Evolutionary conservation across 1,140 invertebrate genomes (phyloP), one percentile per base, ranked within the genome.

Genomic region (Stratiolaelaps scimitus): DNA sequence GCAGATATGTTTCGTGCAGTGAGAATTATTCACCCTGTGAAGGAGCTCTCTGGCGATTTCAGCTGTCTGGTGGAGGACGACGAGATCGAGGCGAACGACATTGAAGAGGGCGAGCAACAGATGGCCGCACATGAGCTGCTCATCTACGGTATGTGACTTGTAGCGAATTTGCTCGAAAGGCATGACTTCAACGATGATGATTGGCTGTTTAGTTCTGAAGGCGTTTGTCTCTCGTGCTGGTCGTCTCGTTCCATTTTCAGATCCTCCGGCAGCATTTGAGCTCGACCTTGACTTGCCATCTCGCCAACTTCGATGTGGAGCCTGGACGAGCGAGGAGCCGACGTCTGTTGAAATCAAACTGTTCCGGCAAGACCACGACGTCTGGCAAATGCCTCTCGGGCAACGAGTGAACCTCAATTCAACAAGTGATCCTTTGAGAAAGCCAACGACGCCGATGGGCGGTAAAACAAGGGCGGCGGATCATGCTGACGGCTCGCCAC

Each of bases 31-130:
- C 53, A 26, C 2, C 53, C 53, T 13, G 53, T 60, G 26, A 60
- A 60, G 34, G 53, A 60, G 53, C 23, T 60, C 15, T 60, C 53
- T 29, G 53, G 53, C 6, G 26, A 60, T 5, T 60, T 60, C 53
- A 60, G 53, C 53, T 60, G 53, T 10, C 17, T 19, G 26, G 53
- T 60, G 26, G 34, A 29, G 6, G 23, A 26, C 23, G 53, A 60
- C 6, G 53, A 60, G 2, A 23, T 17, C 26, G 53, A 60, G 10
- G 53, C 17, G 6, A 34, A 23, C 15, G 13, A 60, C 2, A 23
- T 26, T 10, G 53, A 60, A 26, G 53, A 60, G 2, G 17, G 2
- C 13, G 26, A 29, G 15, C 15, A 60, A 10, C 26, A 60, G 53
- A 26, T 26, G 26, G 53, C 53, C 6, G 17, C 53, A 10, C 53